Percentiles rank a stretch among this genome's conserved stretches.
These are phyloP conservation scores for Origma solitaria DNA, from an alignment of 2,113 vertebrate species.

Conservation along the genomic window DNA sequence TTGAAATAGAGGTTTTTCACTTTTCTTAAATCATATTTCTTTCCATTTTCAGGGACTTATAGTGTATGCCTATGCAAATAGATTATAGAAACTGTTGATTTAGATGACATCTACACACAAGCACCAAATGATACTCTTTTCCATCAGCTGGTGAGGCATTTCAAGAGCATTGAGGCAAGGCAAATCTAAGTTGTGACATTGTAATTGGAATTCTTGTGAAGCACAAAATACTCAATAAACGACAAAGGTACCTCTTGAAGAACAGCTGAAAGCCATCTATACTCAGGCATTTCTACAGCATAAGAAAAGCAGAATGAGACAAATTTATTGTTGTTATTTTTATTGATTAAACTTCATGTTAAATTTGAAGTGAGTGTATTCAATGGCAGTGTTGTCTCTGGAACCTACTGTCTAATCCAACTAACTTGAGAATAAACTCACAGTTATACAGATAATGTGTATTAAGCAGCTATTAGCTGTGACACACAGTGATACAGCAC, in stretches of 20 bases:
- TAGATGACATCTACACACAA: not conserved
- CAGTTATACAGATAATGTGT: not conserved
- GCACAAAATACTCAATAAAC: not conserved
- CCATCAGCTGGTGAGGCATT: not conserved
- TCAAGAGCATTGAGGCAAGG: not conserved
- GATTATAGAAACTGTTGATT: not conserved
- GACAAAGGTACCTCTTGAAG: not conserved
- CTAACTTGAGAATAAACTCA: not conserved
- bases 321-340: not conserved
- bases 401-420: constrained; percentile 6
- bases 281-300: not conserved
- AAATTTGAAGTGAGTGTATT: constrained; percentile 17
- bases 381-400: not conserved
- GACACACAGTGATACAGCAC: not conserved
- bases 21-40: not conserved
- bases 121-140: not conserved
- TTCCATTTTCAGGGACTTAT: not conserved
- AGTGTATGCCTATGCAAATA: not conserved
- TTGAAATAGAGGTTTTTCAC: not conserved
- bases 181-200: not conserved
- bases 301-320: not conserved
- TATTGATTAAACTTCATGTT: constrained; percentile 39
- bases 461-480: not conserved
- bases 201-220: not conserved
- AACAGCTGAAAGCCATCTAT: not conserved